Evolutionary conservation across 2,113 vertebrate species (phyloP), one percentile per base, ranked within the genome.

Genomic region (Brachyistius frenatus): DNA sequence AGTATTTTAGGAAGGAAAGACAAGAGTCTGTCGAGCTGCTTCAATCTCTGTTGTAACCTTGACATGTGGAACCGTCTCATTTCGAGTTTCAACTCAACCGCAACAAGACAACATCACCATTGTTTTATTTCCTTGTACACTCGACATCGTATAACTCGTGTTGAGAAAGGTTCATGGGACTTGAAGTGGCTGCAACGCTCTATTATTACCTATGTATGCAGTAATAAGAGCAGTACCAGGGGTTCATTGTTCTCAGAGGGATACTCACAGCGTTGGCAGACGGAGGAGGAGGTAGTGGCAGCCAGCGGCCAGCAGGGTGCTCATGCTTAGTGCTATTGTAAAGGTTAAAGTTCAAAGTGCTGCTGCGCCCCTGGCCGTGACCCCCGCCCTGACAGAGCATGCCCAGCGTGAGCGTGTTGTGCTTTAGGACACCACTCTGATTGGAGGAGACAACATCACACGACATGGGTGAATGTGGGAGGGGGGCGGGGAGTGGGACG

Each of bases 381-480:
- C 96, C 96, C 98, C 97, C 97, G 96, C 92, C 92, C 90, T 93
- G 92, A 96, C 96, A 97, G 96, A 98, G 97, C 97, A 98, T 98
- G 97, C 97, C 97, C 96, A 99, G 97, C 96, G 97, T 98, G 97
- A 99, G 97, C 96, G 97, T 99, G 96, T 98, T 97, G 98, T 98
- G 98, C 97, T 99, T 99, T 97, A 98, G 97, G 97, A 97, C 97
- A 96, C 97, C 97, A 95, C 96, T 99, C 98, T 99, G 97, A 98
- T 97, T 98, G 97, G 95, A 98, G 96, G 96, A 98, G 95, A 98
- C 96, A 98, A 93, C 89, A 98, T 94, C 96, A 98, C 94, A 96
- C 96, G 96, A 98, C 96, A 97, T 94, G 96, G 92, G 91, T 94
- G 89, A 96, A 96, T 97, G 87, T 52, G 94, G 95, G 84, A 80